A percentile compares a stretch with the other conserved stretches of the same genome.
Conservation (phyloP, 1,140 invertebrate genomes). For the Diachasmimorpha longicaudata region DNA sequence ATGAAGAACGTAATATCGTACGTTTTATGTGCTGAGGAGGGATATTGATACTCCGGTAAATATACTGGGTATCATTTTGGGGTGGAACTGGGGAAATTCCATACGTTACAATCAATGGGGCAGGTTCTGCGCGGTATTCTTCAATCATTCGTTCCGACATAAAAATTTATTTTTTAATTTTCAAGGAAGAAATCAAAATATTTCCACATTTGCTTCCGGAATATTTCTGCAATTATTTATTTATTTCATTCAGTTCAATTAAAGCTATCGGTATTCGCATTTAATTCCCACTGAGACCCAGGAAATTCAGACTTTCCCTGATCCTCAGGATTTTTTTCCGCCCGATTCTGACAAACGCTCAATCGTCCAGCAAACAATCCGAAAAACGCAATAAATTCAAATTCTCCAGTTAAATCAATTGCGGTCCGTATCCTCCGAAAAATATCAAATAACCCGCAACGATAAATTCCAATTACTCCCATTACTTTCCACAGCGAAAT, state of each 20-base stretch:
- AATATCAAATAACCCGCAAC: background rate
- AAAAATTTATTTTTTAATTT: no score
- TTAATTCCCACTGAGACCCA: no score
- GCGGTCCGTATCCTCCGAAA: background rate
- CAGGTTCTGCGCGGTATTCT: background rate
- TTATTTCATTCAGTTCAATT: no score
- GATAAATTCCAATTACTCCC: background rate
- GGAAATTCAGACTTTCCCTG: no score
- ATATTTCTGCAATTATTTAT: no score
- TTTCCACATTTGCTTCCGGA: no score
- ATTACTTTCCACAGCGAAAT: background rate
- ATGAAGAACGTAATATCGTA: conserved; percentile 9
- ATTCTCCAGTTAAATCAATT: background rate
- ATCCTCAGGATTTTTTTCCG: no score
- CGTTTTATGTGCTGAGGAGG: background rate
- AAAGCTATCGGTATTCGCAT: no score
- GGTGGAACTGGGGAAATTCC: background rate
- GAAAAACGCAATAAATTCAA: background rate
- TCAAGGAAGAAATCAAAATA: no score
- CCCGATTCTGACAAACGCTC: no score
- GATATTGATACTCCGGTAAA: conserved; percentile 12
- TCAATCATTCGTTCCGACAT: background rate
- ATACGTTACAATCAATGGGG: background rate
- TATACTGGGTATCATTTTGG: background rate
- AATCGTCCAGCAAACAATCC: no score